Evolutionary conservation across 2,888 invertebrate genomes (phyloP), one percentile per base, ranked within the genome.

Genomic region (Andrena praecox): DNA sequence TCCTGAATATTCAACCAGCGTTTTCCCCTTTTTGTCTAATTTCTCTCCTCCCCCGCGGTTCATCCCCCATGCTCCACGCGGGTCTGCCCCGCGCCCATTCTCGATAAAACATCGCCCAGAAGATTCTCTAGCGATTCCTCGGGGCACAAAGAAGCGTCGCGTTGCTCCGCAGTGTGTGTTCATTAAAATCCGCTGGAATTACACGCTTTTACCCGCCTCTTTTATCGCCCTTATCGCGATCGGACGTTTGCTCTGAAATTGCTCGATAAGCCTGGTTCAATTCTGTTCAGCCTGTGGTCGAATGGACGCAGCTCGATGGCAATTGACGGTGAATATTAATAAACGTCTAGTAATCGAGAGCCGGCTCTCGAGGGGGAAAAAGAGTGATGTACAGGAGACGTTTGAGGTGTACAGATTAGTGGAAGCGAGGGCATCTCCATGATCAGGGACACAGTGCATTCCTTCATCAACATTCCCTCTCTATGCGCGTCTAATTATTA

Each of bases 161-260:
- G 59, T 20, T 62, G n/a, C 35, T 56, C n/a, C 29, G 10, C 31
- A 24, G 8, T 27, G 24, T 42, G 69, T 20, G 20, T 71, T 78
- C 77, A 59, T 80, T 80, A 71, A 76, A 71, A 48, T 35, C 27
- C 64, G 76, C 62, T 76, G 78, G 70, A 74, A 76, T 73, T 62
- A 73, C 56, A 48, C 56, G 33, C 33, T 20, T 52, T 48, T 20
- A 33, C 16, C 35, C 50, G 48, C 24, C 33, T 10, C 29, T 50
- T 64, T 82, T 79, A 77, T 77, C 75, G 60, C 27, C n/a, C 42
- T 85, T 78, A 85, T 85, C 75, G 29, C 29, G 20, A 63, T 69
- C 62, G 27, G 56, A 67, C 77, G 69, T 78, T 77, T 68, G 64
- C 62, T 67, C 64, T 48, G 78, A 48, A 66, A 69, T 35, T 42